Evolutionary conservation across 2,888 invertebrate species (phyloP).

Genomic region (Lycia hirtaria): DNA sequence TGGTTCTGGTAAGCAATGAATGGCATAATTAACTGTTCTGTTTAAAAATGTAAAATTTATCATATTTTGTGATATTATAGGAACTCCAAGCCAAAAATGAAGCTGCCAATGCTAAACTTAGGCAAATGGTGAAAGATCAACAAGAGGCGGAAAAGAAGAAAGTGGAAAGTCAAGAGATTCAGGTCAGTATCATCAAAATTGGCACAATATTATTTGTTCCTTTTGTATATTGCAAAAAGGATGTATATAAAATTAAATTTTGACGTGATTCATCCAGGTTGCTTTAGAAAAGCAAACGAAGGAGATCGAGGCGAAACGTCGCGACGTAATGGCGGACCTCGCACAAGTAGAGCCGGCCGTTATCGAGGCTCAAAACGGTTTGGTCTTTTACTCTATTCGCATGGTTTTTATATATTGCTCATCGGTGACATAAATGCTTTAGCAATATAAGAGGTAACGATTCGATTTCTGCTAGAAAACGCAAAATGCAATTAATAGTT

Average conservation of each 20-base stretch:
- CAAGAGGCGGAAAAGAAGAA: conserved; percentile 99
- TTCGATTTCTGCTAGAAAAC: background rate
- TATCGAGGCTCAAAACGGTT: conserved; percentile 98
- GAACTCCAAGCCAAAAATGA: conserved; percentile 98
- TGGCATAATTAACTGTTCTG: too few relatives aligned
- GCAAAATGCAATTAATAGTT: background rate
- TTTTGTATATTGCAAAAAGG: too few relatives aligned
- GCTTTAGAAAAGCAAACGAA: conserved; percentile 95
- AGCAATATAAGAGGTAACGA: background rate
- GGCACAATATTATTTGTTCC: background rate
- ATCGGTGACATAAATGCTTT: conserved; percentile 11
- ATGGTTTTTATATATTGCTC: conserved; percentile 39
- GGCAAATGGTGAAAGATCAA: conserved; percentile 99
- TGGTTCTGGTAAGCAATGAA: too few relatives aligned
- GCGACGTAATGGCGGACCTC: conserved; percentile 97
- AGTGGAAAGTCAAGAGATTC: conserved; percentile 98
- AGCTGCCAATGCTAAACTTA: conserved; percentile 99
- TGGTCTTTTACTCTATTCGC: conserved; percentile 60
- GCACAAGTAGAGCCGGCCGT: conserved; percentile 99
- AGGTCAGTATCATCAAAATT: too few relatives aligned
- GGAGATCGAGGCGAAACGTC: conserved; percentile 96
- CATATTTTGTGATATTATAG: conserved; percentile 54
- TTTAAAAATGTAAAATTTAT: too few relatives aligned
- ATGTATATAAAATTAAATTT: background rate
- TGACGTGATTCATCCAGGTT: conserved; percentile 63